Evolutionary conservation across 2,888 invertebrate species (phyloP).

Genomic region (Stenodema calcarata): DNA sequence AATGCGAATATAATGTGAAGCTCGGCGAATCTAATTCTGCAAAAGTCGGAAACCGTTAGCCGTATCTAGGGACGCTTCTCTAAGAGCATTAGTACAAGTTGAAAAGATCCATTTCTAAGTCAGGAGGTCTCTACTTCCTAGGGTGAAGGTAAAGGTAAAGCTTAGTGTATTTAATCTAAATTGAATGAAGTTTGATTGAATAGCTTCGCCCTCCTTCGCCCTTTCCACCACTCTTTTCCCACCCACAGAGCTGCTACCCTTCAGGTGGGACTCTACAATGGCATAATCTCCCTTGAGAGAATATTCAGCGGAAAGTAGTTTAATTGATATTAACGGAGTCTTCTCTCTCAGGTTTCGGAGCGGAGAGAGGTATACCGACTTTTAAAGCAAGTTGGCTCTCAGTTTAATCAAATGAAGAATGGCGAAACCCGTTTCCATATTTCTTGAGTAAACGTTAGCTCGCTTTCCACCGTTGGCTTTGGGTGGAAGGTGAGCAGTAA

Average conservation of each 20-base stretch:
- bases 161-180: slow-evolving; percentile 35
- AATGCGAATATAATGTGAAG: neutral
- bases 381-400: slow-evolving; percentile 6
- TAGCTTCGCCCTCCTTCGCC: neutral
- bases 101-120: slow-evolving; percentile 29
- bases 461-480: neutral
- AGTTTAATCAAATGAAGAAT: slow-evolving; percentile 2
- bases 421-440: neutral
- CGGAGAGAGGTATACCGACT: neutral
- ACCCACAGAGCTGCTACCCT: neutral
- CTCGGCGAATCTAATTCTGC: neutral
- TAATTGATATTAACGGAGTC: slow-evolving; percentile 33
- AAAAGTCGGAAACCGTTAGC: slow-evolving; percentile 14
- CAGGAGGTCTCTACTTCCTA: neutral
- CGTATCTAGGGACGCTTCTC: neutral
- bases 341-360: neutral
- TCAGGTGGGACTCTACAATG: slow-evolving; percentile 5
- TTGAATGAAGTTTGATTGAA: slow-evolving; percentile 45
- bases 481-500: neutral
- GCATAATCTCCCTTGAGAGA: slow-evolving; percentile 36
- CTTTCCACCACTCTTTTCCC: neutral
- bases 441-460: neutral
- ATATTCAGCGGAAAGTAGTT: slow-evolving; percentile 37
- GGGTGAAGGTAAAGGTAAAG: neutral
- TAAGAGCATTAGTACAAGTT: slow-evolving; percentile 30